Conservation (phyloP, 1,140 invertebrate species). For the Nomia melanderi region DNA sequence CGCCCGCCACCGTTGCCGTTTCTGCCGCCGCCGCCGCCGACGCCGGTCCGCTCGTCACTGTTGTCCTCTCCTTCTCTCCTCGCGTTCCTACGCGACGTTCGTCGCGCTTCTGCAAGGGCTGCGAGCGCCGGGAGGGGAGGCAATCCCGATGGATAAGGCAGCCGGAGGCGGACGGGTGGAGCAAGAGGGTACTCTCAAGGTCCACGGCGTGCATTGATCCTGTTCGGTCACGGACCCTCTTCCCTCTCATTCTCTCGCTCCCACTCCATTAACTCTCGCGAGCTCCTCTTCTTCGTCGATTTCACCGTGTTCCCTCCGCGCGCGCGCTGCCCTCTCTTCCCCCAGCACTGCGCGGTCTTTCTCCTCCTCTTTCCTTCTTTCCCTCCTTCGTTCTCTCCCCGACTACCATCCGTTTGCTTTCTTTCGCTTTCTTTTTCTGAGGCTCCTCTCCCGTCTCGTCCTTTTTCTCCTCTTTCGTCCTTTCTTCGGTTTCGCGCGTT, state of each 20-base stretch:
- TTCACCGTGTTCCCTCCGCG: conserved; percentile 34
- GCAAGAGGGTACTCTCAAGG: conserved; percentile 74
- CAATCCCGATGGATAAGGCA: conserved; percentile 46
- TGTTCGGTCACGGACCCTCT: conserved; percentile 78
- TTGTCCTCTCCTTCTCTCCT: conserved; percentile 10
- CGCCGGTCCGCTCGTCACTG: conserved; percentile 25
- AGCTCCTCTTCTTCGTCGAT: conserved; percentile 15
- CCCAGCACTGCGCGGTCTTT: conserved; percentile 5
- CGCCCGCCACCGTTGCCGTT: too few relatives aligned
- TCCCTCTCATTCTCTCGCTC: conserved; percentile 41
- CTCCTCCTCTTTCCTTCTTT: not conserved
- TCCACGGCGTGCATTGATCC: conserved; percentile 79
- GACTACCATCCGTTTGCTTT: not conserved
- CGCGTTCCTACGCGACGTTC: conserved; percentile 30
- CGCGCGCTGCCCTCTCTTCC: conserved; percentile 23
- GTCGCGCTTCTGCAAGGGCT: conserved; percentile 52
- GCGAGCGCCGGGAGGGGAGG: conserved; percentile 25
- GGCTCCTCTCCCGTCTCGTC: too few relatives aligned
- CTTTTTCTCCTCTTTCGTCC: conserved; percentile 4
- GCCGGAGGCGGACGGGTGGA: conserved; percentile 16
- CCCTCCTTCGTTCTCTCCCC: not conserved
- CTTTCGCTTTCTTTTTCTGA: conserved; percentile 13
- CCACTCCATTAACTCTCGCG: conserved; percentile 15
- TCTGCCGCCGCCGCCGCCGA: too few relatives aligned
- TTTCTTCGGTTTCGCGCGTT: not conserved